Evolutionary conservation across 2,113 vertebrate species (phyloP).

Genomic region (Ovibos moschatus): DNA sequence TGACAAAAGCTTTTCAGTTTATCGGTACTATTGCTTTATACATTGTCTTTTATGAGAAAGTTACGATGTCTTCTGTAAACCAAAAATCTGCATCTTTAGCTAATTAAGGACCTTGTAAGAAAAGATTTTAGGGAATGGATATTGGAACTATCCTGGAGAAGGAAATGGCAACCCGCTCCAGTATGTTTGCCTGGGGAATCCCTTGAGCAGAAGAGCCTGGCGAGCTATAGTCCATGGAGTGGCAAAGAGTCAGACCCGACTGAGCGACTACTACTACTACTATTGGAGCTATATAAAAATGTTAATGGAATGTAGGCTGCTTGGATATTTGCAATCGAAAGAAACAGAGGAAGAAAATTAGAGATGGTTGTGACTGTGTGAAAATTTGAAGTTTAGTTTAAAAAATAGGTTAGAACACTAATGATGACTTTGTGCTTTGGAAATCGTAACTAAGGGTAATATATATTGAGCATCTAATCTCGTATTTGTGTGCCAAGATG

Average conservation of each 20-base stretch:
- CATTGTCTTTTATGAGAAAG: neutral
- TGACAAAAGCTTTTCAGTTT: neutral
- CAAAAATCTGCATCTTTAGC: neutral
- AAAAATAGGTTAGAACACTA: neutral
- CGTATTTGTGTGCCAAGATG: neutral
- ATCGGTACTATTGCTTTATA: neutral
- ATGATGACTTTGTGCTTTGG: neutral
- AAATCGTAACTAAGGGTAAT: neutral
- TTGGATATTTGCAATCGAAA: neutral
- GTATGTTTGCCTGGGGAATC: neutral
- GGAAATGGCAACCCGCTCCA: neutral
- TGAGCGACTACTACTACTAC: accelerated
- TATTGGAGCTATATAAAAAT: neutral
- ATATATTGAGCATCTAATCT: neutral
- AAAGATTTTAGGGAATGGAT: neutral
- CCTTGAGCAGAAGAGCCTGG: neutral
- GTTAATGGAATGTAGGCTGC: neutral
- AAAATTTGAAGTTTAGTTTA: neutral
- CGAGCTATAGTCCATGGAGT: neutral
- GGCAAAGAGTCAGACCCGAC: neutral
- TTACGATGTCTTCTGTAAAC: neutral
- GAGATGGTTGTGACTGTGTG: neutral
- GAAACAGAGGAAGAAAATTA: neutral
- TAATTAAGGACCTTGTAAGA: neutral
- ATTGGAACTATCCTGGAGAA: neutral